Evolutionary conservation across 2,888 invertebrate genomes (phyloP).

Genomic region (Troglohyphantes excavatus): DNA sequence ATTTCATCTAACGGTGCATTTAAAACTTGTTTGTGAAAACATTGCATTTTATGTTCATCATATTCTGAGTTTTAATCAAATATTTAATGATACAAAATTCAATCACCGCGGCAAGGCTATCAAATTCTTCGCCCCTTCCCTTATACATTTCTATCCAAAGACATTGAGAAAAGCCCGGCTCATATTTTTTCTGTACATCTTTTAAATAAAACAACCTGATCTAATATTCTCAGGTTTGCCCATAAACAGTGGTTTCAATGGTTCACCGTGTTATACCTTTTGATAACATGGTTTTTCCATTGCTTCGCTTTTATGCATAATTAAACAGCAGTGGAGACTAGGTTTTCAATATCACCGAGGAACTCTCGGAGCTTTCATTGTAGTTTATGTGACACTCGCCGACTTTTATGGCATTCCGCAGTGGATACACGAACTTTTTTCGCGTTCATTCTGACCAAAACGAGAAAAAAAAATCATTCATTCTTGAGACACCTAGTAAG

Average conservation of each 20-base stretch:
- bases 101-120: not conserved
- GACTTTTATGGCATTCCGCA: slow-evolving; percentile 58
- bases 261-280: slow-evolving; percentile 46
- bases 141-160: not conserved
- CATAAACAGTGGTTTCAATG: slow-evolving; percentile 56
- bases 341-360: slow-evolving; percentile 65
- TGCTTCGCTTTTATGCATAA: slow-evolving; percentile 73
- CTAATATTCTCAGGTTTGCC: slow-evolving; percentile 65
- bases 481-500: not conserved
- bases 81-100: slow-evolving; percentile 33
- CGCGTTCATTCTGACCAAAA: not conserved
- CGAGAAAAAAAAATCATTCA: not conserved
- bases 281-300: slow-evolving; percentile 76
- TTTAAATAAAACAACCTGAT: slow-evolving; percentile 69
- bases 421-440: slow-evolving; percentile 9
- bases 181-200: slow-evolving; percentile 12
- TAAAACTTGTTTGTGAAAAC: not conserved
- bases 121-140: not conserved
- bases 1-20: slow-evolving; percentile 1
- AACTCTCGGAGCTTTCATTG: slow-evolving; percentile 48
- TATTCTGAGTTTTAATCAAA: slow-evolving; percentile 37
- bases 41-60: slow-evolving; percentile 9
- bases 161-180: not conserved
- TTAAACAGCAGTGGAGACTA: slow-evolving; percentile 55
- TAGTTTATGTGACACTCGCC: slow-evolving; percentile 59